Evolutionary conservation across 2,113 vertebrate genomes (phyloP).

Genomic region (mouse (Mus musculus)): GRCm39 chr11:34101001-34101500

Average conservation of each 20-base stretch:
- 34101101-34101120: rapidly evolving
- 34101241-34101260: neutral
- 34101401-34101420: neutral
- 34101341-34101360: neutral
- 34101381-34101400: neutral
- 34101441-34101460: neutral
- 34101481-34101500: neutral
- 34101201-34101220: neutral
- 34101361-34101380: neutral
- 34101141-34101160: rapidly evolving
- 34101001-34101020: conserved; percentile 11
- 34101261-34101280: too few species aligned
- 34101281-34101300: neutral
- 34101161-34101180: neutral
- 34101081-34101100: neutral
- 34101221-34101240: neutral
- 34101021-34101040: neutral
- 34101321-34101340: neutral
- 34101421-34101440: neutral
- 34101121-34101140: neutral
- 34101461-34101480: neutral
- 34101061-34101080: neutral
- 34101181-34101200: neutral
- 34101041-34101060: neutral
- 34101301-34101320: neutral